Base-by-base conservation (phyloP, 2,888 invertebrate genomes). In the Zonitis immaculata region DNA sequence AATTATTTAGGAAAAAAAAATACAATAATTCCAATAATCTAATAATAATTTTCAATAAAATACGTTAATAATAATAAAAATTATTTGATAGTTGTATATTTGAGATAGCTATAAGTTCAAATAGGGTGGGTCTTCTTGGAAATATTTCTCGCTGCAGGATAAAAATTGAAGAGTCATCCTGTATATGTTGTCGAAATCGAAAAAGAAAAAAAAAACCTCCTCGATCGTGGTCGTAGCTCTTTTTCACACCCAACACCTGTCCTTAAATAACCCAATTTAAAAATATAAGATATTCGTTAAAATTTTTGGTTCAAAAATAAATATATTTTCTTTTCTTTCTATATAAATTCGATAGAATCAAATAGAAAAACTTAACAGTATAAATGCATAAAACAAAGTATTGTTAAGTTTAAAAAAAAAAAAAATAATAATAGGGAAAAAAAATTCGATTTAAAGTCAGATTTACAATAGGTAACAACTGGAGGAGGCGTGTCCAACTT, bases 111-210 rank as follows among this genome's bases (percentile, higher is more conserved):
- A n/a, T n/a, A n/a, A n/a, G n/a, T n/a, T n/a, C n/a, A n/a, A n/a
- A 52, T 59, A 57, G 66, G 67, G 66, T 67, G 63, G 66, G 64
- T 59, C 62, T 68, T 68, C 66, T 63, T 59, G 62, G 66, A 67
- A 67, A 62, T 56, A 63, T 66, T 39, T 65, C 62, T 60, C 62
- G 60, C 51, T 65, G 59, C 61, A 59, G 52, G 51, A 47, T 52
- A 62, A 67, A 66, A 66, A 53, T 59, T 66, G 68, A 59, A 49
- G 47, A 68, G 67, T 69, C 69, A 69, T 66, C 56, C 59, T 64
- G 54, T 65, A 52, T 65, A 63, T 64, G 63, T 63, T 60, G 66
- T 64, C 60, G 63, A 65, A 68, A n/a, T n/a, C n/a, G n/a, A n/a
- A 66, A 63, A 64, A 62, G 61, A n/a, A n/a, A n/a, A n/a, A n/a